Base-by-base conservation (phyloP, 2,113 vertebrate genomes). In the Catharus minimus region DNA sequence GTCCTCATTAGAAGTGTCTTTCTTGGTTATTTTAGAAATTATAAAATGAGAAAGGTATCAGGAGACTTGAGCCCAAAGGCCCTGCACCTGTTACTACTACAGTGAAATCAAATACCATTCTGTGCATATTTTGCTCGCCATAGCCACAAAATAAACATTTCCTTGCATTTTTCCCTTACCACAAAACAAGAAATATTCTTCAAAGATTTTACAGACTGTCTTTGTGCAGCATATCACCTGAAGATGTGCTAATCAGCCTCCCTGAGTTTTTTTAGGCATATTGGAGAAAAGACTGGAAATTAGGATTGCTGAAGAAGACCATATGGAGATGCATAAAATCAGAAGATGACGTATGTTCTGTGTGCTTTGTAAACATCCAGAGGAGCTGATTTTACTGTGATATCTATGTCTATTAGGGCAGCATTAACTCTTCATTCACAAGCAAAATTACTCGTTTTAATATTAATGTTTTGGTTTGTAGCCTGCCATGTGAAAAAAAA, bases 21-120 rank as follows among this genome's bases (percentile, higher is more conserved):
- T 82, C 72, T 65, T 52, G 50, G 23, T 39, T 95, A 60, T 89
- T 93, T 96, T 93, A 86, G 73, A 95, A 95, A 85, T 43, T 30
- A 53, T 69, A 69, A 78, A 94, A 61, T 73, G 17, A 88, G 76
- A 86, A 93, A 85, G 44, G 74, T 57, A 71, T 82, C 75, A 93
- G 69, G 86, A 89, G 55, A 67, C 65, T 81, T 89, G 49, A 93
- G 47, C 69, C 55, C 67, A 87, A 95, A 94, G 65, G 78, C 93
- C 75, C 55, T 89, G 84, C 73, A 83, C 64, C 30, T 72, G 36
- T 87, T 96, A 24, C 36, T 49, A 86, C 65, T 41, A 66, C 1
- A 38, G 79, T 71, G 67, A 93, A 92, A 92, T 91, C 86, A 92
- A 94, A 86, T 64, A 78, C 17, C 44, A 67, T 85, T 89, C 64